These are phyloP conservation scores for Chaetops frenatus DNA, from an alignment of 2,113 vertebrate species.

Conservation along the genomic window DNA sequence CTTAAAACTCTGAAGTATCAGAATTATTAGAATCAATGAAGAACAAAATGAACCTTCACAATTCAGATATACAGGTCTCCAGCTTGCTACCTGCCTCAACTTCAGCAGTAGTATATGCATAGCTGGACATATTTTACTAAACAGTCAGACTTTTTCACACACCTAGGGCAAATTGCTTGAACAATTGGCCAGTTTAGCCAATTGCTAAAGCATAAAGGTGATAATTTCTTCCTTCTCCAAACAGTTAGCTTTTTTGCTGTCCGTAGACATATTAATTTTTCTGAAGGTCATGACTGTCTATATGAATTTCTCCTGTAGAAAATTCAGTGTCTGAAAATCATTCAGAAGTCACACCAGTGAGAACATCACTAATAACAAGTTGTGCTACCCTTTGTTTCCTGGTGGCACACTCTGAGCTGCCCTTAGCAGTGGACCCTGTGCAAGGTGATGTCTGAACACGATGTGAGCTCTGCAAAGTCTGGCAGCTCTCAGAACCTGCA, in stretches of 20 bases:
- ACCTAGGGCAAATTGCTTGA: neutral
- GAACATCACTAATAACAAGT: neutral
- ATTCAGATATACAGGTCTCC: neutral
- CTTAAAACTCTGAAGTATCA: neutral
- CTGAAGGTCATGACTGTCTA: neutral
- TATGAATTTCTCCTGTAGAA: neutral
- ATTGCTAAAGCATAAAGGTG: neutral
- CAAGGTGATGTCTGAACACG: accelerated
- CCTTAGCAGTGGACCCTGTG: neutral
- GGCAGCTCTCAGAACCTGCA: neutral
- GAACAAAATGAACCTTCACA: neutral
- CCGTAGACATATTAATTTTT: neutral
- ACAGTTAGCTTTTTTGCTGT: neutral
- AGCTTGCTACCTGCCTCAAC: neutral
- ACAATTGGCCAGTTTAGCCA: too few species aligned
- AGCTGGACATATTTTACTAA: neutral
- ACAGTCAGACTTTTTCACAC: neutral
- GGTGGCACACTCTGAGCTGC: neutral
- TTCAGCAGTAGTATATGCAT: neutral
- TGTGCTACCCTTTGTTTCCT: neutral
- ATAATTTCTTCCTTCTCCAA: neutral
- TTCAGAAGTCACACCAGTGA: neutral
- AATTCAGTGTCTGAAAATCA: neutral
- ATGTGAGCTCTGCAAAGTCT: accelerated
- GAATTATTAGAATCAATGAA: neutral